phyloP scores from a whole-genome alignment of 2,888 invertebrate species.

The Odontothrips loti region DNA sequence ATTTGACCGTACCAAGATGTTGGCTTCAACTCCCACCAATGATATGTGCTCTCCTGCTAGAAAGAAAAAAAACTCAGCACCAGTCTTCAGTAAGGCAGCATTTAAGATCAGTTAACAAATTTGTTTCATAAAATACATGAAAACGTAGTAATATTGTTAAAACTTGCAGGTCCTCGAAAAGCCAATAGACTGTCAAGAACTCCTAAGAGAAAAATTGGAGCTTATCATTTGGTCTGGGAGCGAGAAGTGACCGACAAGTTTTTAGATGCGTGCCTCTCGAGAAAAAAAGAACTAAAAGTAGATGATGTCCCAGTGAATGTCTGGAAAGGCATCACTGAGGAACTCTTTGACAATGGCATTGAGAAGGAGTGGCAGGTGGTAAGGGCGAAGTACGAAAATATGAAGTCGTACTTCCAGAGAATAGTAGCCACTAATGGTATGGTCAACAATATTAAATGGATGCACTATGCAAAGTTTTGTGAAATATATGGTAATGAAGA shows the following conservation, averaged over 20 bases:
- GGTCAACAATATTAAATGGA: background rate
- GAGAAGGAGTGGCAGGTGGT: background rate
- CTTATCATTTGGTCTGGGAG: background rate
- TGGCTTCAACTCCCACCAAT: background rate
- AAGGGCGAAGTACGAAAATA: background rate
- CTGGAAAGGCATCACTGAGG: background rate
- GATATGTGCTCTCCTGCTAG: background rate
- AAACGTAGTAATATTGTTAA: background rate
- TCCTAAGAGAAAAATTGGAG: constrained; percentile 3
- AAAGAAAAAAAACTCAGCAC: background rate
- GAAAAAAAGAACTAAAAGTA: background rate
- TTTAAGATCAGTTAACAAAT: background rate
- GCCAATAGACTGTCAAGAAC: background rate
- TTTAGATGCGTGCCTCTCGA: background rate
- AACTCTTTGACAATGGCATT: background rate
- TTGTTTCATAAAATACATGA: background rate
- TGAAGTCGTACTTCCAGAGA: background rate
- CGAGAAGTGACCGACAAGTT: background rate
- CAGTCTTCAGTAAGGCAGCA: background rate
- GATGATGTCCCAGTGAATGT: background rate
- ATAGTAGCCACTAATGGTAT: background rate
- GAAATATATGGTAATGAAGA: background rate
- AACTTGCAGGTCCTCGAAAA: constrained; percentile 10
- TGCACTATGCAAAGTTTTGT: background rate
- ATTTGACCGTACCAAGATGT: background rate